Conservation (phyloP, 64 coral and sea anemone species). For the Trachythela sp. region DNA sequence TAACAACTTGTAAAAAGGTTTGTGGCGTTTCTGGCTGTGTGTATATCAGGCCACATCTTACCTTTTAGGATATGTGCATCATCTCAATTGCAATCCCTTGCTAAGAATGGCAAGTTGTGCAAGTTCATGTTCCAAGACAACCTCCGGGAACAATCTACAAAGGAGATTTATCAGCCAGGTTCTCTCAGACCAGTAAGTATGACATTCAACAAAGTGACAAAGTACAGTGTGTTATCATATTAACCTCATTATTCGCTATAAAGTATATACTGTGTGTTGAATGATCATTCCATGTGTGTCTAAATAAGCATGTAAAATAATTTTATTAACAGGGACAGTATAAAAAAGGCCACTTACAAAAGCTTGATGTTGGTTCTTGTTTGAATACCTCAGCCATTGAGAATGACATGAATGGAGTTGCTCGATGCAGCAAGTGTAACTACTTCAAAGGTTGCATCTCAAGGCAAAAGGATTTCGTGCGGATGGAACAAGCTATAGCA, state of each 20-base stretch:
- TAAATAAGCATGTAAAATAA: too few species aligned
- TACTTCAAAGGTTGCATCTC: conserved; percentile 4
- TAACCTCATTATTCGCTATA: too few species aligned
- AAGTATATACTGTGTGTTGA: too few species aligned
- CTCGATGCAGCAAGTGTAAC: not conserved
- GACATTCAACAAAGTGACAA: not conserved
- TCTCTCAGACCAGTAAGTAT: not conserved
- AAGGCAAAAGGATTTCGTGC: not conserved
- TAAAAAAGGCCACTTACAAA: not conserved
- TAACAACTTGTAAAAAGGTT: too few species aligned
- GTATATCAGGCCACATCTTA: not conserved
- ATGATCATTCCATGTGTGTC: too few species aligned
- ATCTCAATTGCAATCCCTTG: not conserved
- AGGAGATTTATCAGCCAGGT: not conserved
- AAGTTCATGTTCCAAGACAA: not conserved
- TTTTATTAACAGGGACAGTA: not conserved
- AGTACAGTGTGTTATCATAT: too few species aligned
- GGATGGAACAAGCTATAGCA: not conserved
- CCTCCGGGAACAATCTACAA: not conserved
- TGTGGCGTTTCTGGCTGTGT: too few species aligned
- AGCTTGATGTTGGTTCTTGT: not conserved
- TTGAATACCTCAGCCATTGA: not conserved
- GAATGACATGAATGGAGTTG: not conserved
- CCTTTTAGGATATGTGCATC: not conserved
- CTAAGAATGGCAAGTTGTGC: not conserved